Evolutionary conservation across 2,888 invertebrate species (phyloP), one percentile per base, ranked within the genome.

Genomic region (Panzeria rudis): DNA sequence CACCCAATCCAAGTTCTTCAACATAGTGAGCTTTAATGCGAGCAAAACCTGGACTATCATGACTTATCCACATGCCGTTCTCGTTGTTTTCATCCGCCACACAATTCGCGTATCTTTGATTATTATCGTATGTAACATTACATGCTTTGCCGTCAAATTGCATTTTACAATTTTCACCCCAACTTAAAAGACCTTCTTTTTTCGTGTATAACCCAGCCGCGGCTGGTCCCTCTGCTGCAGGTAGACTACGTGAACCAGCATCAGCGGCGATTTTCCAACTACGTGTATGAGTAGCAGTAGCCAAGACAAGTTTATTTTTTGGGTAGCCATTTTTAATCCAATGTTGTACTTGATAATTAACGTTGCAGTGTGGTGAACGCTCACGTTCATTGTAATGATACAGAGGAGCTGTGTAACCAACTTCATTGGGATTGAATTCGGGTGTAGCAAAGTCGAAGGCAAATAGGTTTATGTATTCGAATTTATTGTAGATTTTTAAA

Each of bases 31-130:
- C 96, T 90, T 97, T 97, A 89, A 95, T 95, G 38, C 95, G 96
- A 52, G 96, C 96, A 0, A 96, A 96, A 88, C 97, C 96, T 0
- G 96, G 95, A 90, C 97, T 97, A 89, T 97, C 97, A 90, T 95
- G 97, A 86, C 95, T 95, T 8, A 96, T 95, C 97, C 97, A 97
- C 7, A 96, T 91, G 0, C 97, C 97, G 13, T 94, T 94, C 1
- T 94, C 94, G 0, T 94, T 95, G 64, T 93, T 93, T 29, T 94
- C 94, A 78, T 95, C 94, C 61, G 96, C 95, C 0, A 95, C 92
- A 72, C 95, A 94, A 93, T 94, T 95, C 0, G 96, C 97, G 90
- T 97, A 97, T 15, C 95, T 95, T 50, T 97, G 96, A 87, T 95
- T 95, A 87, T 96, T 95, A 88, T 96, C 96, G 87, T 95, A 95